phyloP scores from a whole-genome alignment of 2,113 vertebrate species.

The Centropristis striata region DNA sequence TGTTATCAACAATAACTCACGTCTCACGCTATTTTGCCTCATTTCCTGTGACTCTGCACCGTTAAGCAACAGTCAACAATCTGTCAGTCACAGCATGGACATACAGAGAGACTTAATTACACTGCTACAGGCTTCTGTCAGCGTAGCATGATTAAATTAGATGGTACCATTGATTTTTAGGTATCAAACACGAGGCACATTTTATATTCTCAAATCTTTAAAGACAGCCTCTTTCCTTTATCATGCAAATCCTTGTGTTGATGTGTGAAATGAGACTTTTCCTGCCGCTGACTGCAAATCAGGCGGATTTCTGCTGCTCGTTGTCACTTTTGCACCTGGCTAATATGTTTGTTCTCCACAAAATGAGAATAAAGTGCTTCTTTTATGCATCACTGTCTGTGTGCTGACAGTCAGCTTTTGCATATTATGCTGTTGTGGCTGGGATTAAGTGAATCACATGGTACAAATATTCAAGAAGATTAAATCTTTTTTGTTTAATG shows the following conservation, averaged over 20 bases:
- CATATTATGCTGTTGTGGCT: not conserved
- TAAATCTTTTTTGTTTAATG: not conserved
- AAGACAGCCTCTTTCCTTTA: not conserved
- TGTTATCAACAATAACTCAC: conserved; percentile 55
- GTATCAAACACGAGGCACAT: conserved; percentile 9
- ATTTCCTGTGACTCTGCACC: conserved; percentile 46
- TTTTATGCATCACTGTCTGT: not conserved
- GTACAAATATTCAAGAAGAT: not conserved
- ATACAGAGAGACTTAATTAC: conserved; percentile 44
- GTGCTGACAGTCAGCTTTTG: not conserved
- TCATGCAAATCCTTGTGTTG: conserved; percentile 15
- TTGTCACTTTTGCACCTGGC: not conserved
- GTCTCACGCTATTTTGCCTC: conserved; percentile 36
- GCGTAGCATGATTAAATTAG: conserved; percentile 13
- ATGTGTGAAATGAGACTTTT: conserved; percentile 12
- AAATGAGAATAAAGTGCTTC: not conserved
- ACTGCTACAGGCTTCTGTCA: conserved; percentile 28
- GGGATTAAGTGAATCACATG: not conserved
- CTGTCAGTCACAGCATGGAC: conserved; percentile 40
- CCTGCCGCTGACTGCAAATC: conserved; percentile 13
- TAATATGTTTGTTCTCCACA: not conserved
- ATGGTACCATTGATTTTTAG: conserved; percentile 27
- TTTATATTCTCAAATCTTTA: conserved; percentile 5
- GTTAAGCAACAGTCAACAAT: conserved; percentile 52
- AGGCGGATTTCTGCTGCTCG: not conserved